Evolutionary conservation across 2,888 invertebrate species (phyloP).

Genomic region (Hofmannophila pseudospretella): DNA sequence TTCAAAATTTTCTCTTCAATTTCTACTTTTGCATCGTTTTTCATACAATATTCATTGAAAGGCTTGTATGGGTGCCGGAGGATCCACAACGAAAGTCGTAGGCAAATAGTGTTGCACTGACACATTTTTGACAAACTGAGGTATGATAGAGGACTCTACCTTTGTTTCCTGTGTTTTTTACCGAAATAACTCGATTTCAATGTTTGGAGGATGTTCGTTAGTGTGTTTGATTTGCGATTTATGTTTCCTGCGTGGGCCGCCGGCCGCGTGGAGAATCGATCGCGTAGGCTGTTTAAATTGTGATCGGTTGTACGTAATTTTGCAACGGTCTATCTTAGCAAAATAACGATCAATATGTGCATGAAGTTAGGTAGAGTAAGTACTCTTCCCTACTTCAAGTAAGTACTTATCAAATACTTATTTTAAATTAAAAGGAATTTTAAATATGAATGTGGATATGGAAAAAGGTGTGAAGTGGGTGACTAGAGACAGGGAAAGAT

Average conservation of each 20-base stretch:
- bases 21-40: too few relatives aligned
- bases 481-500: too few relatives aligned
- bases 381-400: too few relatives aligned
- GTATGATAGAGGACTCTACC: slow-evolving; percentile 47
- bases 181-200: neutral
- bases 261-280: slow-evolving; percentile 33
- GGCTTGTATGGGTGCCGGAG: too few relatives aligned
- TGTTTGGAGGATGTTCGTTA: slow-evolving; percentile 66
- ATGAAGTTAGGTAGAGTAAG: too few relatives aligned
- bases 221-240: slow-evolving; percentile 51
- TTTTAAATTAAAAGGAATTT: too few relatives aligned
- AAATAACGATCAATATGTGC: slow-evolving; percentile 1
- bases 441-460: too few relatives aligned
- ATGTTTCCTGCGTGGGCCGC: slow-evolving; percentile 31
- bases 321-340: slow-evolving; percentile 13
- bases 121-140: slow-evolving; percentile 61
- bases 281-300: slow-evolving; percentile 23
- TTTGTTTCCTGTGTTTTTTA: slow-evolving; percentile 46
- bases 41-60: too few relatives aligned
- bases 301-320: slow-evolving; percentile 25
- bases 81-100: neutral
- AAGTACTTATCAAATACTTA: too few relatives aligned
- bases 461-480: too few relatives aligned
- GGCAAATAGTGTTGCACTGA: slow-evolving; percentile 9
- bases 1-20: neutral